phyloP scores from a whole-genome alignment of 2,113 vertebrate species.

The Cottus gobio region DNA sequence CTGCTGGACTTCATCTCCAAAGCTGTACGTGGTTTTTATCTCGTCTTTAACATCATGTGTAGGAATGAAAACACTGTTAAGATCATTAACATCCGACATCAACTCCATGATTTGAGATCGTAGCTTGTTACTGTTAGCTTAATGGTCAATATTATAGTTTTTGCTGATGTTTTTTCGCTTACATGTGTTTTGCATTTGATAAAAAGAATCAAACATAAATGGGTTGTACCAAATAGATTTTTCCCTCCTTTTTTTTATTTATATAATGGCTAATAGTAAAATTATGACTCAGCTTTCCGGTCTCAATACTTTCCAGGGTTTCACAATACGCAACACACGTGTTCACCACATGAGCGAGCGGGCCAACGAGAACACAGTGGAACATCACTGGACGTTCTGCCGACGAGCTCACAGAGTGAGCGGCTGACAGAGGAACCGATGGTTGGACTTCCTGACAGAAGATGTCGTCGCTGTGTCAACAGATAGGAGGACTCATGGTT shows the following conservation, averaged over 20 bases:
- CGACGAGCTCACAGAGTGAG: conserved; percentile 89
- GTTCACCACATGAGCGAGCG: conserved; percentile 97
- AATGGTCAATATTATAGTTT: not conserved
- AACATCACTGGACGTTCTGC: conserved; percentile 97
- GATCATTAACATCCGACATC: not conserved
- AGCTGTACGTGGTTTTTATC: conserved; percentile 33
- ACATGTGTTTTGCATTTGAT: not conserved
- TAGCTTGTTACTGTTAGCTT: not conserved
- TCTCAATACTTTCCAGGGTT: conserved; percentile 82
- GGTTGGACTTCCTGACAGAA: not conserved
- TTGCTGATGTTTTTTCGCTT: not conserved
- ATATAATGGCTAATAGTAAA: not conserved
- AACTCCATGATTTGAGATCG: not conserved
- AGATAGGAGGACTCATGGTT: not conserved
- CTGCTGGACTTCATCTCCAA: conserved; percentile 96
- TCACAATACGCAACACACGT: conserved; percentile 92
- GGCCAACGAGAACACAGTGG: conserved; percentile 96
- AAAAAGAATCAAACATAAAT: not conserved
- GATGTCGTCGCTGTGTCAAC: not conserved
- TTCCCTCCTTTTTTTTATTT: not conserved
- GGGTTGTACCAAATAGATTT: not conserved
- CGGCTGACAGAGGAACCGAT: conserved; percentile 79
- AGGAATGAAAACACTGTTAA: not conserved
- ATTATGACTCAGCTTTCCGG: not conserved
- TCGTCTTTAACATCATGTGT: not conserved